phyloP scores from a whole-genome alignment of 1,140 invertebrate species.

The Phthorimaea operculella region DNA sequence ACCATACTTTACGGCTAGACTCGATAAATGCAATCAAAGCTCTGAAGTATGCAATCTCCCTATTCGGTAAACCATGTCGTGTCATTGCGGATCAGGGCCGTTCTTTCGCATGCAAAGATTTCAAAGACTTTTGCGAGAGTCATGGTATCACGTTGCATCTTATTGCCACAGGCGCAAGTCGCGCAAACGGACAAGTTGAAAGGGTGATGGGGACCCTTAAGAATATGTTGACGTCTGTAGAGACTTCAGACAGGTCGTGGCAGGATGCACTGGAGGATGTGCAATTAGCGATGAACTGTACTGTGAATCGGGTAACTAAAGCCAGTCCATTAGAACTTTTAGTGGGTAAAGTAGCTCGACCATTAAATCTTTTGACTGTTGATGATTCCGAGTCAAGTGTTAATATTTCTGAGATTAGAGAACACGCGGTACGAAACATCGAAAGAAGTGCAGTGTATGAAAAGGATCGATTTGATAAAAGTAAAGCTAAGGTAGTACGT shows the following conservation, averaged over 20 bases:
- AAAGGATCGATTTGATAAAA: slow-evolving; percentile 1
- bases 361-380: neutral
- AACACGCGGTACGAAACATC: neutral
- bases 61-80: neutral
- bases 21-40: neutral
- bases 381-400: neutral
- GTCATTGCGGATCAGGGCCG: neutral
- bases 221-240: neutral
- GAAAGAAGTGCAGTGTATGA: neutral
- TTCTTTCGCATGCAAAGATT: neutral
- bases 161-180: slow-evolving; percentile 18
- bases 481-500: neutral
- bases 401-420: neutral
- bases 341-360: slow-evolving; percentile 20
- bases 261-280: slow-evolving; percentile 33
- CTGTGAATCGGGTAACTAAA: slow-evolving; percentile 27
- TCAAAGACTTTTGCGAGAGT: slow-evolving; percentile 19
- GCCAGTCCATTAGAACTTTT: slow-evolving; percentile 31
- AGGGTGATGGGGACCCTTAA: slow-evolving; percentile 25
- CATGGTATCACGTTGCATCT: slow-evolving; percentile 19
- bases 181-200: slow-evolving; percentile 22
- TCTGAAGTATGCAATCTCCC: neutral
- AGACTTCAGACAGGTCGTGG: slow-evolving; percentile 20
- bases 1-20: slow-evolving; percentile 12
- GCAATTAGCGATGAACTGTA: slow-evolving; percentile 38